Evolutionary conservation across 2,113 vertebrate genomes (phyloP).

Genomic region (Bothrops jararaca): DNA sequence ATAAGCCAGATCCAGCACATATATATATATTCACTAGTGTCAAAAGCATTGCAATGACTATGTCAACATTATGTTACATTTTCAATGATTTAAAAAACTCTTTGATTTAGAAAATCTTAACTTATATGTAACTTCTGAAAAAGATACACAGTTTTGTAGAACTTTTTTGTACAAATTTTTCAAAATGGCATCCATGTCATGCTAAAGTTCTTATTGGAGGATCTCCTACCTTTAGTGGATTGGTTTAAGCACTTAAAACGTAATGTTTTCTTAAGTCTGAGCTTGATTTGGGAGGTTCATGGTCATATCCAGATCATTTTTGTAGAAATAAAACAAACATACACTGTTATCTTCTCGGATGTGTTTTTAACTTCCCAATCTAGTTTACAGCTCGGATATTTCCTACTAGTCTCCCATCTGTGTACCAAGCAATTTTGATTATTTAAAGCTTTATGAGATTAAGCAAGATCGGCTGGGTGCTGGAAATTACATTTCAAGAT

Average conservation of each 20-base stretch:
- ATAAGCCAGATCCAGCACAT: too few species aligned
- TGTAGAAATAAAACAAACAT: not conserved
- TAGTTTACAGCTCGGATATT: not conserved
- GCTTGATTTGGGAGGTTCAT: not conserved
- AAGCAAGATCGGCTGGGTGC: not conserved
- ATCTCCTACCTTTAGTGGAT: not conserved
- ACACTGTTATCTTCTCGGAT: not conserved
- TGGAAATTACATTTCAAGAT: not conserved
- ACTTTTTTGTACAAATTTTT: not conserved
- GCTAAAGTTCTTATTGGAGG: not conserved
- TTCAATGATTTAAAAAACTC: not conserved
- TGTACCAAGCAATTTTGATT: not conserved
- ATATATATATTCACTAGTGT: too few species aligned
- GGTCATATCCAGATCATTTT: not conserved
- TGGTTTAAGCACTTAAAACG: not conserved
- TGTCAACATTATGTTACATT: not conserved
- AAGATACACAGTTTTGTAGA: not conserved
- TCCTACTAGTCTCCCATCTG: not conserved
- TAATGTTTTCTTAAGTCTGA: not conserved
- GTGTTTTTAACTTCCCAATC: not conserved
- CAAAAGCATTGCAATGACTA: not conserved
- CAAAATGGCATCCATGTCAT: not conserved
- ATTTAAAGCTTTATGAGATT: not conserved
- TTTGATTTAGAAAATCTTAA: not conserved
- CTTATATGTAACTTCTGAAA: not conserved